Conservation (phyloP, 2,888 invertebrate genomes). For the Melangyna quadrimaculata region DNA sequence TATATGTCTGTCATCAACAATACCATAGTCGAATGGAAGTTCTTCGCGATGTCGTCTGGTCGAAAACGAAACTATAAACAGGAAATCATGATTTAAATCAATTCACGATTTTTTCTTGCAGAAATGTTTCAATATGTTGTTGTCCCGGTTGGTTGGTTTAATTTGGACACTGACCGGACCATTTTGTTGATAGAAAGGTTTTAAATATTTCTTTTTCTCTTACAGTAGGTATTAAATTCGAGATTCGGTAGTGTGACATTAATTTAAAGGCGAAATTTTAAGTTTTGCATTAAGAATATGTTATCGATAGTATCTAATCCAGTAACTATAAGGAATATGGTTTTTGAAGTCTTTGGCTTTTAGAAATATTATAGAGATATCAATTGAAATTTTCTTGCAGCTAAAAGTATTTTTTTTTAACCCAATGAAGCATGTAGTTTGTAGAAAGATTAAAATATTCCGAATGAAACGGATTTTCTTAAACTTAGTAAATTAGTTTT, state of each 20-base stretch:
- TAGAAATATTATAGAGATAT: too few species aligned
- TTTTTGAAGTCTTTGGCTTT: too few species aligned
- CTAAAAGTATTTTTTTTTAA: too few species aligned
- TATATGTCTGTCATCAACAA: constrained; percentile 45
- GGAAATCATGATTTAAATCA: constrained; percentile 71
- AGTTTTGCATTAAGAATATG: too few species aligned
- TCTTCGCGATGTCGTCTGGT: constrained; percentile 54
- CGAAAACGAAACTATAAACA: constrained; percentile 61
- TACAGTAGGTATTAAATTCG: too few species aligned
- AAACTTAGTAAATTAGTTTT: too few species aligned
- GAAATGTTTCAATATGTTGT: constrained; percentile 48
- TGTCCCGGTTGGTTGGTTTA: background rate
- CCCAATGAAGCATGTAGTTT: too few species aligned
- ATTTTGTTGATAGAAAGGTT: background rate
- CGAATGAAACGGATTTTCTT: too few species aligned
- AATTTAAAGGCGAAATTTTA: background rate
- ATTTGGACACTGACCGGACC: background rate
- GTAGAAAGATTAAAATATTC: too few species aligned
- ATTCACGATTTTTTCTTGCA: constrained; percentile 70
- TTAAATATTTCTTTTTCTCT: background rate
- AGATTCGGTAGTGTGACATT: background rate
- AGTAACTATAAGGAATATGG: too few species aligned
- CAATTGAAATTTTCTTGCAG: too few species aligned
- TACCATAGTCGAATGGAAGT: constrained; percentile 46
- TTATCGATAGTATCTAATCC: too few species aligned